phyloP scores from a whole-genome alignment of 1,140 invertebrate species.

The Polypedilum vanderplanki region DNA sequence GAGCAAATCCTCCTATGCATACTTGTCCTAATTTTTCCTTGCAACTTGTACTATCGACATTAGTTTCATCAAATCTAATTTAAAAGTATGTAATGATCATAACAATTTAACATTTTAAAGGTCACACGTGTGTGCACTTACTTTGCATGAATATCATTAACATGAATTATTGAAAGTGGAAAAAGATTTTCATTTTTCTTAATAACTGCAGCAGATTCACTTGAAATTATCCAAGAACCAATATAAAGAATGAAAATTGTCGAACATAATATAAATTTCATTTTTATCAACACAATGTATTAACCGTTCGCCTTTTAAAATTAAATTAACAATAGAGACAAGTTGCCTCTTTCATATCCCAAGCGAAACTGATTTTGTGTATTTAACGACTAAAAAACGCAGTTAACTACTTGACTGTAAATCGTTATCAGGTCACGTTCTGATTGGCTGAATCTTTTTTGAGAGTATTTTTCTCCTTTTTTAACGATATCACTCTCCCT shows the following conservation, averaged over 20 bases:
- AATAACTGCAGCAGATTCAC: background rate
- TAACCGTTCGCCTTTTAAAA: no score
- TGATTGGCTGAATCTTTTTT: no score
- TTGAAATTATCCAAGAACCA: background rate
- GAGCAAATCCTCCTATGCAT: conserved; percentile 69
- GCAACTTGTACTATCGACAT: conserved; percentile 46
- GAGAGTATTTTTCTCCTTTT: no score
- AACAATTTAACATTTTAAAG: conserved; percentile 22
- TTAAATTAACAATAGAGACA: no score
- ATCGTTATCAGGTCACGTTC: background rate
- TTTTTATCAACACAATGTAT: no score
- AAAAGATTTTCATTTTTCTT: conserved; percentile 42
- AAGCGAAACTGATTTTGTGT: no score
- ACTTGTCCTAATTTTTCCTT: conserved; percentile 32
- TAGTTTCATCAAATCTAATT: conserved; percentile 62
- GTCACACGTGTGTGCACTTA: conserved; percentile 41
- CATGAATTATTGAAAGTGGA: conserved; percentile 67
- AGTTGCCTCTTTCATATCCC: no score
- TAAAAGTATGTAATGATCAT: conserved; percentile 25
- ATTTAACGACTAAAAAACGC: no score
- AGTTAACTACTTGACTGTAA: background rate
- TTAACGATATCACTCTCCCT: no score
- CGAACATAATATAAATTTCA: no score
- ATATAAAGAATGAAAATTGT: background rate
- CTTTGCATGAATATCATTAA: conserved; percentile 77